Conservation (phyloP, 2,113 vertebrate species). For the Capra hircus region DNA sequence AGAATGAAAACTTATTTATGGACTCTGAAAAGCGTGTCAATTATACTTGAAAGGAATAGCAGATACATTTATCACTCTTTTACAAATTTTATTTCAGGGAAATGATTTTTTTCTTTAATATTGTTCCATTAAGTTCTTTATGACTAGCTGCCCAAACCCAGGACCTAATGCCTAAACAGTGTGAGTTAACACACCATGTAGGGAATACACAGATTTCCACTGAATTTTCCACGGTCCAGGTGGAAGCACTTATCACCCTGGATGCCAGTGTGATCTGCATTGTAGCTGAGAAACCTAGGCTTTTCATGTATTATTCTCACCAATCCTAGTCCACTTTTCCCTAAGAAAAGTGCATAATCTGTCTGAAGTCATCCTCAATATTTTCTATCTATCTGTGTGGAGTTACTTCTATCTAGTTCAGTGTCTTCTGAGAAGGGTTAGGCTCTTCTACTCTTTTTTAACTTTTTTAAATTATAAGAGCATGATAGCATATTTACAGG, state of each 20-base stretch:
- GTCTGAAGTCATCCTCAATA: background rate
- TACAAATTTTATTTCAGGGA: constrained; percentile 36
- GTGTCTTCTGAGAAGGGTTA: background rate
- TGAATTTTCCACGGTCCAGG: background rate
- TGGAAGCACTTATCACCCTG: background rate
- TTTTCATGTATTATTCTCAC: background rate
- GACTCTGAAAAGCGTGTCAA: constrained; percentile 15
- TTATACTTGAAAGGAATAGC: constrained; percentile 38
- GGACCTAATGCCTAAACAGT: background rate
- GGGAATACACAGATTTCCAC: background rate
- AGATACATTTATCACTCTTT: constrained; percentile 7
- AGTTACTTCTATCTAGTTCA: background rate
- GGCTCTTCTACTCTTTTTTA: background rate
- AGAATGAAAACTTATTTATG: constrained; percentile 45
- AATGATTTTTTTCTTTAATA: background rate
- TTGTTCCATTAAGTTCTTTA: constrained; percentile 20
- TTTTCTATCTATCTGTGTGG: background rate
- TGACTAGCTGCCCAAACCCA: constrained; percentile 4
- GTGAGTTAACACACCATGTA: background rate
- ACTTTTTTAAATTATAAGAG: background rate
- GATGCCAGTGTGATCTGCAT: background rate
- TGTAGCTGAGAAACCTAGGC: background rate
- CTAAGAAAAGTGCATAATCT: background rate
- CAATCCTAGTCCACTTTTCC: background rate
- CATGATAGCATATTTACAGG: background rate